Percentiles rank a stretch among this genome's conserved stretches.
phyloP scores from a whole-genome alignment of 1,140 invertebrate genomes.

The Eumaeus atala region DNA sequence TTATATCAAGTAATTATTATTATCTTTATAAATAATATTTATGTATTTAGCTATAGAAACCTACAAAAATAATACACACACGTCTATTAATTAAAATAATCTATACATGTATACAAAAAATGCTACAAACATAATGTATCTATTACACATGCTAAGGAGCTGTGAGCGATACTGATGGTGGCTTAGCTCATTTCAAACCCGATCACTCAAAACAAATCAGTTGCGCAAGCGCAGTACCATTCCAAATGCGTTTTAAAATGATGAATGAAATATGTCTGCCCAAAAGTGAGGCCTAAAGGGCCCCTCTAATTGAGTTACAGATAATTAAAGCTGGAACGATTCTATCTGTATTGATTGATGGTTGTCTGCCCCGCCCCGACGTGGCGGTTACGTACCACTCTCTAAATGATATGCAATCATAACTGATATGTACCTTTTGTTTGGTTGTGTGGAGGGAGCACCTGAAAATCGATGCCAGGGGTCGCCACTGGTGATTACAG shows the following conservation, averaged over 20 bases:
- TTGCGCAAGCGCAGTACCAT: neutral
- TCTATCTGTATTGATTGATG: constrained; percentile 26
- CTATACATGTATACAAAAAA: neutral
- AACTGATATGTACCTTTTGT: too few relatives aligned
- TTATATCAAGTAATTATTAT: too few relatives aligned
- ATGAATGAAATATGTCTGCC: constrained; percentile 9
- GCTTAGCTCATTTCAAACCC: neutral
- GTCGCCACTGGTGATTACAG: too few relatives aligned
- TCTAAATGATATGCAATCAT: constrained; percentile 3
- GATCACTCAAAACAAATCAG: neutral
- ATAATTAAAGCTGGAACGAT: constrained; percentile 23
- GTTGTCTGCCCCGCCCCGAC: constrained; percentile 1
- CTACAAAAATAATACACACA: too few relatives aligned
- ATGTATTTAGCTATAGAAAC: too few relatives aligned
- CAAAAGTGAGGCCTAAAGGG: constrained; percentile 10
- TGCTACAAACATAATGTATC: neutral
- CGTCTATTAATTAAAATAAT: neutral
- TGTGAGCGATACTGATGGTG: too few relatives aligned
- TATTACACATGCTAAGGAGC: neutral
- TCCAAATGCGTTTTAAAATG: constrained; percentile 6
- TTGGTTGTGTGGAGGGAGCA: too few relatives aligned
- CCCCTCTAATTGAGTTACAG: constrained; percentile 19
- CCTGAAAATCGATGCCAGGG: too few relatives aligned
- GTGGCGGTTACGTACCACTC: neutral
- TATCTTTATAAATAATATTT: too few relatives aligned